Percentiles rank a stretch among this genome's conserved stretches.
Conservation (phyloP, 2,797 vertebrate genomes). For the Clangula hyemalis region DNA sequence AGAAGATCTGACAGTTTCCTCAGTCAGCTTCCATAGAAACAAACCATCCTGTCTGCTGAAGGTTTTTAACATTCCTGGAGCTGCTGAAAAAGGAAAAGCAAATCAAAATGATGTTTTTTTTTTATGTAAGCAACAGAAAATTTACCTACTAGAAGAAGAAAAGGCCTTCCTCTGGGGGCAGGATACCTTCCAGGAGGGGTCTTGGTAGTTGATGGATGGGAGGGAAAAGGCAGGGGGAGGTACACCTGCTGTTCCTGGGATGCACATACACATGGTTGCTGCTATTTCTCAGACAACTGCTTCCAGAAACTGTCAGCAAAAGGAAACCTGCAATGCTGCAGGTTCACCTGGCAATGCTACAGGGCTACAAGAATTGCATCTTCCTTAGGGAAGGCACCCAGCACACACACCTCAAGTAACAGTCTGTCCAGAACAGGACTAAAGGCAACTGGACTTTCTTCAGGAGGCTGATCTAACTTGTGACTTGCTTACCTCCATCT, state of each 20-base stretch:
- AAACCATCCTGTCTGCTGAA: not conserved
- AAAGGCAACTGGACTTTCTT: not conserved
- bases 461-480: not conserved
- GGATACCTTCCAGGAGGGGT: not conserved
- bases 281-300: not conserved
- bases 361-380: too few species aligned
- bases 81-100: not conserved
- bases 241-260: not conserved
- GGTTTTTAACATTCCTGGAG: not conserved
- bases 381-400: not conserved
- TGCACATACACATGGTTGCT: not conserved
- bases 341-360: not conserved
- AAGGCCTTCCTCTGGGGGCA: not conserved
- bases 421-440: not conserved
- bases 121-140: not conserved
- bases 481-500: not conserved
- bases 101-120: not conserved
- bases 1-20: not conserved
- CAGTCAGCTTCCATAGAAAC: not conserved
- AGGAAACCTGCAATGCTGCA: not conserved
- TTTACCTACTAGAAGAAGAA: not conserved
- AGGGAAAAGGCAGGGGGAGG: not conserved
- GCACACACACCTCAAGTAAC: not conserved
- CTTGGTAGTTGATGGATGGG: not conserved
- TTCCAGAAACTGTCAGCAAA: not conserved